Evolutionary conservation across 2,797 vertebrate genomes (phyloP).

Genomic region (Serranus cabrilla): DNA sequence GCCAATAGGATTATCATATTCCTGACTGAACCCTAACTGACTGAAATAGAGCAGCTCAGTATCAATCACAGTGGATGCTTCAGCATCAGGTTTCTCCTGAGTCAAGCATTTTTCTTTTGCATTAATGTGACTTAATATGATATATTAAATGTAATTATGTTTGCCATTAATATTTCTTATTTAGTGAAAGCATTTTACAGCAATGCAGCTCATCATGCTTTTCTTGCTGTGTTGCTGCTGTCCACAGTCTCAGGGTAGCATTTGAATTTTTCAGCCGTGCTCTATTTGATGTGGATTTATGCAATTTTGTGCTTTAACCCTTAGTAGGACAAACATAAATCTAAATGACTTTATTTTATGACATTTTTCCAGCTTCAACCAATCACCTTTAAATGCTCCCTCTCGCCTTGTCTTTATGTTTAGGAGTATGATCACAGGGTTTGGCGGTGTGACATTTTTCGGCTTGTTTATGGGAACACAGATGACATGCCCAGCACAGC

Average conservation of each 20-base stretch:
- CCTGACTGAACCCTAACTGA: conserved; percentile 32
- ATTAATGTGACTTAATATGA: conserved; percentile 11
- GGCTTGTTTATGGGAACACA: conserved; percentile 23
- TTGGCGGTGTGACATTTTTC: conserved; percentile 13
- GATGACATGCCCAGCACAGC: conserved; percentile 26
- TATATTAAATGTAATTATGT: conserved; percentile 7
- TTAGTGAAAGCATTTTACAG: conserved; percentile 21
- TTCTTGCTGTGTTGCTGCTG: conserved; percentile 26
- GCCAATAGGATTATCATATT: conserved; percentile 54
- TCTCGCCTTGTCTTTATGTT: background rate
- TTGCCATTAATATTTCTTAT: conserved; percentile 6
- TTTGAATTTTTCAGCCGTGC: conserved; percentile 10
- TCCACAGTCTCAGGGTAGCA: conserved; percentile 1
- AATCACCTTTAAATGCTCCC: background rate
- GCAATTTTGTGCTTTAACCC: background rate
- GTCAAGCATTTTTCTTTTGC: conserved; percentile 10
- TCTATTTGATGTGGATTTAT: conserved; percentile 13
- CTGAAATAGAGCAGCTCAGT: conserved; percentile 26
- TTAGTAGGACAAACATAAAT: background rate
- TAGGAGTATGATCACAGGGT: background rate
- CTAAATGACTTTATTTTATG: background rate
- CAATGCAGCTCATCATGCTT: conserved; percentile 20
- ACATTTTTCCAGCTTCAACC: background rate
- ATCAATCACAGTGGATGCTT: conserved; percentile 25
- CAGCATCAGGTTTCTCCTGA: conserved; percentile 30